Percentiles rank a stretch among this genome's conserved stretches.
Evolutionary conservation across 1,140 invertebrate genomes (phyloP).

Genomic region (Parasteatoda tepidariorum): DNA sequence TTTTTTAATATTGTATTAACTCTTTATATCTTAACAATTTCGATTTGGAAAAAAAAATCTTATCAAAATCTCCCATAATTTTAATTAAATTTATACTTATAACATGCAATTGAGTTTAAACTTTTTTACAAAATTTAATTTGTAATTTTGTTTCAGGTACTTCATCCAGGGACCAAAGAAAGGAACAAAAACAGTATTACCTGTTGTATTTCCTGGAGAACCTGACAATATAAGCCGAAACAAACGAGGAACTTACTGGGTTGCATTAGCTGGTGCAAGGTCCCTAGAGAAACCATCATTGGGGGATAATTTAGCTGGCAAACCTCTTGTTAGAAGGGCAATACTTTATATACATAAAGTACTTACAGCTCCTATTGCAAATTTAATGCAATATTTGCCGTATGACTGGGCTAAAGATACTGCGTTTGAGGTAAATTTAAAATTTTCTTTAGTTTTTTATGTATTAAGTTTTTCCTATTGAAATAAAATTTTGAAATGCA

Average conservation of each 20-base stretch:
- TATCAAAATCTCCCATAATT: no score
- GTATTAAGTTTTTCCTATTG: neutral
- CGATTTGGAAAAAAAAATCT: no score
- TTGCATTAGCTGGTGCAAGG: slow-evolving; percentile 72
- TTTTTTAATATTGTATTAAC: no score
- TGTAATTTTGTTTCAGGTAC: slow-evolving; percentile 72
- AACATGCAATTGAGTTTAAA: neutral
- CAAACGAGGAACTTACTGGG: slow-evolving; percentile 76
- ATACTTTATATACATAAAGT: slow-evolving; percentile 60
- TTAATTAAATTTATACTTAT: no score
- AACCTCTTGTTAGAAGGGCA: slow-evolving; percentile 67
- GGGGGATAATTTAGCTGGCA: slow-evolving; percentile 66
- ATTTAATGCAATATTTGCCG: slow-evolving; percentile 4
- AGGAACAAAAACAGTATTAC: slow-evolving; percentile 77
- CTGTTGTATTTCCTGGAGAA: slow-evolving; percentile 81
- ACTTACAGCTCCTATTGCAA: slow-evolving; percentile 1
- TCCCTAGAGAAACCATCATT: slow-evolving; percentile 63
- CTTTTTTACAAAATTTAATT: neutral
- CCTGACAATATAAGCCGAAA: slow-evolving; percentile 84
- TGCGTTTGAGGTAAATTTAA: slow-evolving; percentile 40
- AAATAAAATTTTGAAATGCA: no score
- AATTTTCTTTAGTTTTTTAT: neutral
- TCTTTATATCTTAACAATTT: no score
- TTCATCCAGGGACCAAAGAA: slow-evolving; percentile 79
- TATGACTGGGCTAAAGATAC: slow-evolving; percentile 37